A percentile compares a stretch with the other conserved stretches of the same genome.
Evolutionary conservation across 1,140 invertebrate species (phyloP).

Genomic region (Laupala kohalensis): DNA sequence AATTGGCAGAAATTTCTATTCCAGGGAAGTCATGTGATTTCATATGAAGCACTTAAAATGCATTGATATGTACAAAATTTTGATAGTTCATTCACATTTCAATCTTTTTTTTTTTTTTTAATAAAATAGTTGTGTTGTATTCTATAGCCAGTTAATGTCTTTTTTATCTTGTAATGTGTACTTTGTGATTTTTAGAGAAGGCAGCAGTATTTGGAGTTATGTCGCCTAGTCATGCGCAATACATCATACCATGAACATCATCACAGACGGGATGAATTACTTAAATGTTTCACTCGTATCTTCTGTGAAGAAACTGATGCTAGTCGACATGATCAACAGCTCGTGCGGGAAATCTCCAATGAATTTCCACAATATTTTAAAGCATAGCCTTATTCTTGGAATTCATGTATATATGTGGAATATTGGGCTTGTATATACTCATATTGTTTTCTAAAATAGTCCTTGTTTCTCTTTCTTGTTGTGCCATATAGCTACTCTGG

Average conservation of each 20-base stretch:
- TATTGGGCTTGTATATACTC: background rate
- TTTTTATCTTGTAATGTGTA: too few species aligned
- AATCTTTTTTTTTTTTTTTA: too few species aligned
- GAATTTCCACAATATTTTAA: constrained; percentile 75
- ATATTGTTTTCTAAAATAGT: background rate
- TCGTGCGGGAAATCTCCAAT: constrained; percentile 64
- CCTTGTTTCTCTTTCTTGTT: background rate
- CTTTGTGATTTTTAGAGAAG: constrained; percentile 51
- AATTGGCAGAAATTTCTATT: too few species aligned
- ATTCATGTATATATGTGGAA: background rate
- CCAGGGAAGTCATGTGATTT: too few species aligned
- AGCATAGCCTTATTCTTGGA: constrained; percentile 19
- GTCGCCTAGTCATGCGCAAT: constrained; percentile 59
- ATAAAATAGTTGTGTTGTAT: too few species aligned
- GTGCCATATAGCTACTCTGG: background rate
- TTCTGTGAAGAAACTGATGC: constrained; percentile 64
- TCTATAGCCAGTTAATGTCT: too few species aligned
- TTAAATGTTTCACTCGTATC: constrained; percentile 68
- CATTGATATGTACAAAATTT: too few species aligned
- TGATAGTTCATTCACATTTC: too few species aligned
- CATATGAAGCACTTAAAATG: too few species aligned
- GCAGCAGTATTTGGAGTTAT: constrained; percentile 59
- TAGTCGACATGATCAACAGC: constrained; percentile 56
- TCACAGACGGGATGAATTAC: constrained; percentile 59
- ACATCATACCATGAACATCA: constrained; percentile 60